A percentile compares a stretch with the other conserved stretches of the same genome.
Conservation (phyloP, 2,113 vertebrate species). For the Felis catus region F.catus_Fca126_mat1.0 CM031411.1:107064501-107065000, state of each 20-base stretch:
- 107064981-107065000: background rate
- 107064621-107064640: conserved; percentile 28
- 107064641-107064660: conserved; percentile 25
- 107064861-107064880: conserved; percentile 22
- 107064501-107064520: conserved; percentile 21
- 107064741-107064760: conserved; percentile 20
- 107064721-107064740: background rate
- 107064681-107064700: background rate
- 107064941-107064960: conserved; percentile 8
- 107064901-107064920: background rate
- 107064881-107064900: background rate
- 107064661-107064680: conserved; percentile 31
- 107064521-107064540: background rate
- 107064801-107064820: background rate
- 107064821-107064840: background rate
- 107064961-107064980: conserved; percentile 32
- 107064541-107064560: conserved; percentile 42
- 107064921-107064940: conserved; percentile 32
- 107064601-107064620: conserved; percentile 6
- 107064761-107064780: conserved; percentile 31
- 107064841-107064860: conserved; percentile 35
- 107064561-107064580: background rate
- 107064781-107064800: background rate
- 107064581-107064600: conserved; percentile 51
- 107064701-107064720: conserved; percentile 40